A percentile compares a stretch with the other conserved stretches of the same genome.
Evolutionary conservation across 1,140 invertebrate species (phyloP).

Genomic region (Heliconius nattereri): DNA sequence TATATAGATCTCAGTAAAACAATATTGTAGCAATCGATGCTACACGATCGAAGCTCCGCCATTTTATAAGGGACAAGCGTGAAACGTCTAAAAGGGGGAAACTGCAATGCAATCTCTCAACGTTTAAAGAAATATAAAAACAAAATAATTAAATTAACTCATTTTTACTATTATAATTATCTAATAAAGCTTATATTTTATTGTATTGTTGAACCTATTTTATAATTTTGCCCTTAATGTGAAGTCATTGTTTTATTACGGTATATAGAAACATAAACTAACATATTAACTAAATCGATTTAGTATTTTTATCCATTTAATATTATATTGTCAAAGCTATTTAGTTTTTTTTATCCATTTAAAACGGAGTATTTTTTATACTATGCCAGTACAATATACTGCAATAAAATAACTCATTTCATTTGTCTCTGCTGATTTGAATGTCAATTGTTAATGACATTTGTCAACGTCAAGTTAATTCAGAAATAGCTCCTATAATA

Average conservation of each 20-base stretch:
- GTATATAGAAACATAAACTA: no score
- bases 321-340: no score
- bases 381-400: background rate
- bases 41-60: constrained; percentile 54
- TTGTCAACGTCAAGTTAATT: constrained; percentile 27
- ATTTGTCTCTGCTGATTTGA: background rate
- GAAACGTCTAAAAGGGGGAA: background rate
- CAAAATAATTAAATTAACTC: background rate
- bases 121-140: background rate
- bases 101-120: background rate
- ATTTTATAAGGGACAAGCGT: constrained; percentile 55
- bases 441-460: constrained; percentile 1
- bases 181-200: background rate
- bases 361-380: background rate
- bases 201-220: no score
- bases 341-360: background rate
- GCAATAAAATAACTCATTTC: background rate
- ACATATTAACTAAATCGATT: no score
- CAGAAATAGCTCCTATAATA: constrained; percentile 15
- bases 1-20: constrained; percentile 44
- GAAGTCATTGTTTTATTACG: background rate
- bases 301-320: no score
- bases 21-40: constrained; percentile 48
- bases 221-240: background rate
- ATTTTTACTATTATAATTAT: background rate